These are phyloP conservation scores for Callosobruchus maculatus DNA, from an alignment of 2,888 invertebrate species.

Conservation along the genomic window DNA sequence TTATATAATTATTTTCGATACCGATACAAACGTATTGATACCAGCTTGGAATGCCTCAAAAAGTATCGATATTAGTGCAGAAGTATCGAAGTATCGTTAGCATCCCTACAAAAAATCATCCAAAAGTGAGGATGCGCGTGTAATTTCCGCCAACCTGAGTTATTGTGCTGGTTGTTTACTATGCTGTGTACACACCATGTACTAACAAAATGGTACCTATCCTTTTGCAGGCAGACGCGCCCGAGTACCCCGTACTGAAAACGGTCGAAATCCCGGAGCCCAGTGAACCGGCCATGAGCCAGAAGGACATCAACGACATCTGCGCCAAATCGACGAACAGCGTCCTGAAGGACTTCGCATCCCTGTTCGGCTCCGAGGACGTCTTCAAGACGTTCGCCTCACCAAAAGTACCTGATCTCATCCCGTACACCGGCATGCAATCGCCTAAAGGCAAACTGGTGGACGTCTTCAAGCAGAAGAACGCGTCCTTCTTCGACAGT, in stretches of 20 bases:
- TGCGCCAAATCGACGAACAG: slow-evolving; percentile 50
- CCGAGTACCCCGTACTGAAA: slow-evolving; percentile 24
- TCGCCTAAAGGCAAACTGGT: slow-evolving; percentile 23
- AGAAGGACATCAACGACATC: slow-evolving; percentile 50
- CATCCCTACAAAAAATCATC: too few species aligned
- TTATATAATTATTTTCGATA: too few species aligned
- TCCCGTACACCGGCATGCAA: slow-evolving; percentile 31
- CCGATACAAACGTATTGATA: too few species aligned
- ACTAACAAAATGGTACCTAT: too few species aligned
- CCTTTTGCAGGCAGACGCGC: slow-evolving; percentile 60
- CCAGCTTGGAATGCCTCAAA: too few species aligned
- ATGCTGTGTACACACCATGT: too few species aligned
- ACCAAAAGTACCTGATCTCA: slow-evolving; percentile 40
- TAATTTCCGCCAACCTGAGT: too few species aligned
- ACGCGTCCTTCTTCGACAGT: slow-evolving; percentile 78
- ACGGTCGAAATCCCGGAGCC: slow-evolving; percentile 21
- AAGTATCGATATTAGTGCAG: too few species aligned
- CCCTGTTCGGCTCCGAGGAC: slow-evolving; percentile 47
- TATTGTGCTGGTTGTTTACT: too few species aligned
- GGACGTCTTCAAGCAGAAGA: slow-evolving; percentile 58
- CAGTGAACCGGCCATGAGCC: slow-evolving; percentile 44
- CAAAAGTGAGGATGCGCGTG: too few species aligned
- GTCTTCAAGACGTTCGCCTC: slow-evolving; percentile 34
- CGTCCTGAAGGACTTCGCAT: slow-evolving; percentile 57
- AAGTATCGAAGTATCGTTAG: too few species aligned